Evolutionary conservation across 1,140 invertebrate genomes (phyloP).

Genomic region (Gerris buenoi): DNA sequence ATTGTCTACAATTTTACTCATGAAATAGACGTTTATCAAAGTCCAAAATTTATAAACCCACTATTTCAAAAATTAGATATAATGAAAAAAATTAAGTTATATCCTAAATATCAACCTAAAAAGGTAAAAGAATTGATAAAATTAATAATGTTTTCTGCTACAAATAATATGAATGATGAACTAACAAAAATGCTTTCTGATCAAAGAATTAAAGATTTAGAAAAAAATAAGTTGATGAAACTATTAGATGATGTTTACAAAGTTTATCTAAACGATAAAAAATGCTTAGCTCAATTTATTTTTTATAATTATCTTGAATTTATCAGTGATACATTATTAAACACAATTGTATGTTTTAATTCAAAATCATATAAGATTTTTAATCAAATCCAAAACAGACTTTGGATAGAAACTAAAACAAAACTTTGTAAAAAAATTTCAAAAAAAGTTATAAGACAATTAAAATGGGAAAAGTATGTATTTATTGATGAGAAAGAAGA

Average conservation of each 20-base stretch:
- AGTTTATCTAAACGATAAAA: background rate
- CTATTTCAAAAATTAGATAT: background rate
- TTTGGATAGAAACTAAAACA: background rate
- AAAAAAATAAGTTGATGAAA: background rate
- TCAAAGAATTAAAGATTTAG: background rate
- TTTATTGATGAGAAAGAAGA: background rate
- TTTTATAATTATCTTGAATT: background rate
- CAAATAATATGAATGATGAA: background rate
- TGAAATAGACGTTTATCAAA: background rate
- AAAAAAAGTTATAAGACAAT: background rate
- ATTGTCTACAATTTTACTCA: background rate
- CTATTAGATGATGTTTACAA: background rate
- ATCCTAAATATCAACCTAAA: background rate
- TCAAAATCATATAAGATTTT: background rate
- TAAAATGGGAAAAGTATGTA: background rate
- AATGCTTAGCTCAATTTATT: background rate
- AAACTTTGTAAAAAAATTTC: background rate
- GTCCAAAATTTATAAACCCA: background rate
- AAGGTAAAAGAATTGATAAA: background rate
- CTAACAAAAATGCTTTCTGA: background rate
- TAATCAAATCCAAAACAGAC: background rate
- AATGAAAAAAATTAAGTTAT: background rate
- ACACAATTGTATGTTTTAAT: background rate
- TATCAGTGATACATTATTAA: background rate
- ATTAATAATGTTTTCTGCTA: background rate